Evolutionary conservation across 1,140 invertebrate genomes (phyloP).

Genomic region (Aphidius gifuensis): DNA sequence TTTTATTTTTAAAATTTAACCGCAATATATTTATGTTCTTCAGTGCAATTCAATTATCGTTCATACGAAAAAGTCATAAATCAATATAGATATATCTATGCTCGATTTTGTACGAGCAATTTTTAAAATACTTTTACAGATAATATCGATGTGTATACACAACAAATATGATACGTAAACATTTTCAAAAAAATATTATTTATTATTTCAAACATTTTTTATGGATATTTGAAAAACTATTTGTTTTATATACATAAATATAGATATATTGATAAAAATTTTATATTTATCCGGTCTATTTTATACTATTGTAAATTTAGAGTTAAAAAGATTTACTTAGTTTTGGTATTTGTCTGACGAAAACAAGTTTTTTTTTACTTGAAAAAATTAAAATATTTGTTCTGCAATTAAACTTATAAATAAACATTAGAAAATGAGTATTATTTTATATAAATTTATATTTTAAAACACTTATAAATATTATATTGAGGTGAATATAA

Average conservation of each 20-base stretch:
- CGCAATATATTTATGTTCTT: constrained; percentile 22
- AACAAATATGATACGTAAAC: too few species aligned
- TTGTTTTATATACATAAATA: not conserved
- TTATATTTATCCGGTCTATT: too few species aligned
- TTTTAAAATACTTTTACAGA: not conserved
- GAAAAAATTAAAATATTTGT: too few species aligned
- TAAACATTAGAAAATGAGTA: too few species aligned
- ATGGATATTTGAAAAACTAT: constrained; percentile 4
- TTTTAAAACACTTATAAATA: too few species aligned
- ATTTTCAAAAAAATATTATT: not conserved
- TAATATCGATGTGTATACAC: not conserved
- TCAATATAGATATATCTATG: constrained; percentile 10
- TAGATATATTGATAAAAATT: not conserved
- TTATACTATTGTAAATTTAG: too few species aligned
- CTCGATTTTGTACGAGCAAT: constrained; percentile 10
- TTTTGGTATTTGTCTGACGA: too few species aligned
- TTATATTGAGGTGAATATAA: too few species aligned
- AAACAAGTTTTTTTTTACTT: too few species aligned
- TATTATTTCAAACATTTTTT: not conserved
- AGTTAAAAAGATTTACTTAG: too few species aligned
- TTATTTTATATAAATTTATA: too few species aligned
- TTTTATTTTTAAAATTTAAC: constrained; percentile 7
- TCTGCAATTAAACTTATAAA: too few species aligned
- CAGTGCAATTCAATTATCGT: constrained; percentile 25
- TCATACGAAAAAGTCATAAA: constrained; percentile 13